These are phyloP conservation scores for Brachionus rotundiformis DNA, from an alignment of 1,140 invertebrate genomes.

Conservation along the genomic window DNA sequence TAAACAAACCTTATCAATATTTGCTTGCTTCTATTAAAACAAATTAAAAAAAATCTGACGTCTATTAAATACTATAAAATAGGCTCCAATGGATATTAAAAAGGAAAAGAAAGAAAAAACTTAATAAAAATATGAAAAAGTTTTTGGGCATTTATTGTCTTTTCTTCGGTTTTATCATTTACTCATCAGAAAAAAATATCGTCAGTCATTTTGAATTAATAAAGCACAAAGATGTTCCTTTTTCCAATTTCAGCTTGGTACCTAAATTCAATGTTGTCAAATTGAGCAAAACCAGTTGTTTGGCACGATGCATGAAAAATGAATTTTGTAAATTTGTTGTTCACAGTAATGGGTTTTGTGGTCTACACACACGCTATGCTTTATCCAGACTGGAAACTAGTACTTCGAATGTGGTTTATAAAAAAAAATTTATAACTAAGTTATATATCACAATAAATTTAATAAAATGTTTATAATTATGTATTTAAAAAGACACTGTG, in stretches of 20 bases:
- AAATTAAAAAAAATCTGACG: no score
- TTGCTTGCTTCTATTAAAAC: no score
- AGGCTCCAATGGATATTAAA: no score
- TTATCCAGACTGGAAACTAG: not conserved
- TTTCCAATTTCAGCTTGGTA: not conserved
- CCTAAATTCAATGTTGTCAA: not conserved
- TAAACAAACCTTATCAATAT: no score
- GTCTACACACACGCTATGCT: not conserved
- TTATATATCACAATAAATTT: not conserved
- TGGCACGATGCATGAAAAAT: not conserved
- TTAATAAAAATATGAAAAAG: no score
- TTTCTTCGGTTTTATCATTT: no score
- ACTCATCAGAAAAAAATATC: no score
- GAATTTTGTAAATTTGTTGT: not conserved
- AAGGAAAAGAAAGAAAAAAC: no score
- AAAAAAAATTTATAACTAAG: not conserved
- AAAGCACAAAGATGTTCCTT: not conserved
- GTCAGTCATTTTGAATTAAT: not conserved
- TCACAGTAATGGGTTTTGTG: not conserved
- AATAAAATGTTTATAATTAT: not conserved
- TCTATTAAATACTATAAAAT: no score
- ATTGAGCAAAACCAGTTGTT: not conserved
- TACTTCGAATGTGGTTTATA: not conserved
- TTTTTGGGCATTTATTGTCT: no score
- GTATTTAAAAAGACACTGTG: no score